A percentile compares a stretch with the other conserved stretches of the same genome.
phyloP scores from a whole-genome alignment of 2,797 vertebrate genomes.

The Falco biarmicus region DNA sequence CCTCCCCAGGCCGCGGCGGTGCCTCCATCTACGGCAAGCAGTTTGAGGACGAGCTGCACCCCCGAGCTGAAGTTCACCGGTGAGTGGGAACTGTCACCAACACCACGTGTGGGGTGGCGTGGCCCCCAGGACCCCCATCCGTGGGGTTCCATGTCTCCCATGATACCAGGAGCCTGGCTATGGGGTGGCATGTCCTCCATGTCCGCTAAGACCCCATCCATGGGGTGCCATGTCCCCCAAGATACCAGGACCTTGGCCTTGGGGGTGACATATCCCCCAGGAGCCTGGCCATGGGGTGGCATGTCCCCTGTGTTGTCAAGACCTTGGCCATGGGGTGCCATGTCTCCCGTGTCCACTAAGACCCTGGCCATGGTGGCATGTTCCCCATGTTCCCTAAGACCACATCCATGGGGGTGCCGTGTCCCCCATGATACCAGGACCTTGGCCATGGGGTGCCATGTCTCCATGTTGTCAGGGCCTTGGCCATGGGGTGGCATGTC shows the following conservation, averaged over 20 bases:
- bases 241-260: too few species aligned
- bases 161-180: not conserved
- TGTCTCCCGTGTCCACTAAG: not conserved
- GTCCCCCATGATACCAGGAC: not conserved
- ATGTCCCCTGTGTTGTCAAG: not conserved
- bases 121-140: too few species aligned
- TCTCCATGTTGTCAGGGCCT: not conserved
- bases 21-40: slow-evolving; percentile 52
- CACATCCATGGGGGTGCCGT: not conserved
- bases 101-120: too few species aligned
- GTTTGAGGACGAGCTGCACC: slow-evolving; percentile 34
- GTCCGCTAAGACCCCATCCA: accelerated
- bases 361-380: too few species aligned
- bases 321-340: not conserved
- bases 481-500: too few species aligned
- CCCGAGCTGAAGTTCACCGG: slow-evolving; percentile 54
- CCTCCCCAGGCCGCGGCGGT: not conserved
- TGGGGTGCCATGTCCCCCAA: not conserved
- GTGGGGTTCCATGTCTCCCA: too few species aligned
- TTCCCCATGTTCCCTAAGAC: too few species aligned
- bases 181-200: not conserved
- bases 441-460: not conserved
- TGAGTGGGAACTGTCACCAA: not conserved
- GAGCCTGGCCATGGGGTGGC: not conserved
- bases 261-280: not conserved